Percentiles rank a stretch among this genome's conserved stretches.
Evolutionary conservation across 2,113 vertebrate genomes (phyloP).

Genomic region (Lanius collurio): DNA sequence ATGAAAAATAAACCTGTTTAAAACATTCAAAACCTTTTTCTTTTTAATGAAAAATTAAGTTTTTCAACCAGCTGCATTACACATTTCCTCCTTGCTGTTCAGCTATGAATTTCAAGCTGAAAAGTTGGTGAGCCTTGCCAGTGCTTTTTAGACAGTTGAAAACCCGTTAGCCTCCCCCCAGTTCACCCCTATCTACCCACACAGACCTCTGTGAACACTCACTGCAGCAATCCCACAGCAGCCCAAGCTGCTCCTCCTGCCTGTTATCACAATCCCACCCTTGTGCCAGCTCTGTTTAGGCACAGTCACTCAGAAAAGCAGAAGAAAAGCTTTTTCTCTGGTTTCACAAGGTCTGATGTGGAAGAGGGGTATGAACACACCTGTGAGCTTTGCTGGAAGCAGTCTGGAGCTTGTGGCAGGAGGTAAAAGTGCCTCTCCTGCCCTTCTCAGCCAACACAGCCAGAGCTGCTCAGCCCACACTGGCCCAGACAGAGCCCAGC

Average conservation of each 20-base stretch:
- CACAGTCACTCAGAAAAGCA: not conserved
- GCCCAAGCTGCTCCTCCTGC: not conserved
- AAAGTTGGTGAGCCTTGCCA: not conserved
- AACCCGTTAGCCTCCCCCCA: not conserved
- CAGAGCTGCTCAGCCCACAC: not conserved
- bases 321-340: not conserved
- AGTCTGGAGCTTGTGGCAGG: not conserved
- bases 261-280: not conserved
- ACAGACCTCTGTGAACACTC: not conserved
- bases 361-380: not conserved
- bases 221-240: not conserved
- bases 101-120: not conserved
- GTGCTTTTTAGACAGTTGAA: not conserved
- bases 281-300: not conserved
- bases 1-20: constrained; percentile 14
- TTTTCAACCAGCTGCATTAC: not conserved
- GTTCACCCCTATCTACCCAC: not conserved
- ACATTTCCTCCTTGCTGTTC: not conserved
- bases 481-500: not conserved
- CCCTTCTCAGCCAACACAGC: not conserved
- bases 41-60: not conserved
- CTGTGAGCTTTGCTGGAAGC: not conserved
- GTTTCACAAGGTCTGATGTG: not conserved
- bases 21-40: not conserved
- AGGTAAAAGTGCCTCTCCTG: not conserved